Evolutionary conservation across 1,140 invertebrate species (phyloP).

Genomic region (Magallana angulata): DNA sequence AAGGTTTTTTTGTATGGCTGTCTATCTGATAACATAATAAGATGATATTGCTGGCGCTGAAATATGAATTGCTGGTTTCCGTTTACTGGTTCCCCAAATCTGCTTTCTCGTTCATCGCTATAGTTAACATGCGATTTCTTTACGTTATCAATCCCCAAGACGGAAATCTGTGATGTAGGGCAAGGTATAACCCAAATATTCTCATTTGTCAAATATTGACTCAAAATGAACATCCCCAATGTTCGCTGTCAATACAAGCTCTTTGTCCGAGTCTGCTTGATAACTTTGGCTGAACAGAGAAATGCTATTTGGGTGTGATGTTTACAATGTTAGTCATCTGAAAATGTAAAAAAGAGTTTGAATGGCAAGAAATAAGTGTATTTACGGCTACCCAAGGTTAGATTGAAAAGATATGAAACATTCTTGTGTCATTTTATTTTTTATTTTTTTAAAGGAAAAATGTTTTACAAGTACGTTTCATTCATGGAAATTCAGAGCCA

Average conservation of each 20-base stretch:
- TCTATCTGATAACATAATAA: slow-evolving; percentile 23
- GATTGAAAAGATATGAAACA: slow-evolving; percentile 7
- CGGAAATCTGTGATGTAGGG: not conserved
- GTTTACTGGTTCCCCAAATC: not conserved
- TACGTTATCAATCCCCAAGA: not conserved
- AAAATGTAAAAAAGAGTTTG: not conserved
- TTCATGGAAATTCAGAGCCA: not conserved
- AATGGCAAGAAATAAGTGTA: not conserved
- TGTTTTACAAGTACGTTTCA: not conserved
- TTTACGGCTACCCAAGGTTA: slow-evolving; percentile 6
- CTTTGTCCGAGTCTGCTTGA: too few relatives aligned
- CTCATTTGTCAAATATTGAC: not conserved
- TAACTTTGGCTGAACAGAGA: too few relatives aligned
- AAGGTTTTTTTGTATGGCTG: not conserved
- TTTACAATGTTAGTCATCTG: not conserved
- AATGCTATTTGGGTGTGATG: not conserved
- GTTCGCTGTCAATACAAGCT: not conserved
- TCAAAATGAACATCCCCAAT: not conserved
- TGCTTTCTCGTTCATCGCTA: not conserved
- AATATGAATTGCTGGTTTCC: slow-evolving; percentile 21
- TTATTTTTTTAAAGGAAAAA: not conserved
- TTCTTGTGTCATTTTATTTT: not conserved
- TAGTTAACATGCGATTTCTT: not conserved
- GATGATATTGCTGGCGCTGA: slow-evolving; percentile 15
- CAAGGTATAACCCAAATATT: not conserved